A percentile compares a stretch with the other conserved stretches of the same genome.
Evolutionary conservation across 2,888 invertebrate genomes (phyloP).

Genomic region (Exocentrus adspersus): DNA sequence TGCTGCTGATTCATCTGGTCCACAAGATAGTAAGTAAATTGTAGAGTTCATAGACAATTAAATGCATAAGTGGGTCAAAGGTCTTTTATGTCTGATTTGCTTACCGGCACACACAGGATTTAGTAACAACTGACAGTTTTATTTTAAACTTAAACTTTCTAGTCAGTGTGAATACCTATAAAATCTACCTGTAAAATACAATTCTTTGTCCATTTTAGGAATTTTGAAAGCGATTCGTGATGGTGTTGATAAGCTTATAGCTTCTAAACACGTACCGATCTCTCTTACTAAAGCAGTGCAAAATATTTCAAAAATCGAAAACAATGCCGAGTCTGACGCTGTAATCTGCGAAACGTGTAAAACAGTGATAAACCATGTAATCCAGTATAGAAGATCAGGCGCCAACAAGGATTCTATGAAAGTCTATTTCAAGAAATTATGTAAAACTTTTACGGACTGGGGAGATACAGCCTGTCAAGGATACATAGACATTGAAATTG

Average conservation of each 20-base stretch:
- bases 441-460: slow-evolving; percentile 42
- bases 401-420: slow-evolving; percentile 42
- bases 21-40: slow-evolving; percentile 12
- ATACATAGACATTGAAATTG: slow-evolving; percentile 48
- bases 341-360: slow-evolving; percentile 39
- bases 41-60: too few species aligned
- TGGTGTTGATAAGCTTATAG: slow-evolving; percentile 5
- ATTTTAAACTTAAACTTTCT: too few species aligned
- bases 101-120: too few species aligned
- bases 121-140: too few species aligned
- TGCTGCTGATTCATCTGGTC: background rate
- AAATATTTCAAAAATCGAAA: slow-evolving; percentile 7
- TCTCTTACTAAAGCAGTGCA: background rate
- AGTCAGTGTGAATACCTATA: too few species aligned
- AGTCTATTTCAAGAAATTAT: slow-evolving; percentile 44
- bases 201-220: slow-evolving; percentile 1
- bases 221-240: slow-evolving; percentile 1
- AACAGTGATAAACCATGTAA: slow-evolving; percentile 35
- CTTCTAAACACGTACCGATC: background rate
- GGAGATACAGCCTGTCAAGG: slow-evolving; percentile 46
- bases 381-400: slow-evolving; percentile 43
- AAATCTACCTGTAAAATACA: too few species aligned
- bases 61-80: too few species aligned
- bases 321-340: background rate
- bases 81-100: too few species aligned